Evolutionary conservation across 1,140 invertebrate genomes (phyloP).

Genomic region (Bactericera cockerelli): DNA sequence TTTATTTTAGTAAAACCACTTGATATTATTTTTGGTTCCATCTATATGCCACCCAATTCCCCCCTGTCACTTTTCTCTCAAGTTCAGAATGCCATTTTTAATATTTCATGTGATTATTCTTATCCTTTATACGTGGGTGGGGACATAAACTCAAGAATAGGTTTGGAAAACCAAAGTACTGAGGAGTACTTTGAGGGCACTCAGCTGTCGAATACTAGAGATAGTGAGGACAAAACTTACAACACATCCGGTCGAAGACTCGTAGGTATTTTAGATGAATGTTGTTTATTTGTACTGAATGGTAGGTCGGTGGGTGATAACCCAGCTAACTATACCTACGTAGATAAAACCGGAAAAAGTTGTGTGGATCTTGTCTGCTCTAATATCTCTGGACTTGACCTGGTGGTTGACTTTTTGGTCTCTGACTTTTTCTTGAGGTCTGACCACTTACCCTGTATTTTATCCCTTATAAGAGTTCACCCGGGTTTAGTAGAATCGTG

Average conservation of each 20-base stretch:
- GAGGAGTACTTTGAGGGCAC: not conserved
- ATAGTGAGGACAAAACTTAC: not conserved
- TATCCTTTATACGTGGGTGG: not conserved
- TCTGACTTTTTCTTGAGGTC: too few species aligned
- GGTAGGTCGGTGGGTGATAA: not conserved
- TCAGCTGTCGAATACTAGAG: not conserved
- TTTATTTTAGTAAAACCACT: not conserved
- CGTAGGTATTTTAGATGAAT: not conserved
- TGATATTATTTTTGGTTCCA: not conserved
- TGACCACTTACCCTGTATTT: not conserved
- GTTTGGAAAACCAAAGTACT: not conserved
- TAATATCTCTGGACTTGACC: not conserved
- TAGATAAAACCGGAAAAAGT: not conserved
- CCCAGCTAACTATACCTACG: not conserved
- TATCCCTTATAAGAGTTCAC: too few species aligned
- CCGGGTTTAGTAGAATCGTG: too few species aligned
- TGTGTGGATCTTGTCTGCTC: not conserved
- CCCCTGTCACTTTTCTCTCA: not conserved
- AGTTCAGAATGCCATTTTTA: not conserved
- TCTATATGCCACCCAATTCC: not conserved
- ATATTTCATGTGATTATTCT: not conserved
- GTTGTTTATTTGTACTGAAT: not conserved
- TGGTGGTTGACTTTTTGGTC: too few species aligned
- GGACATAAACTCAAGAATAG: not conserved
- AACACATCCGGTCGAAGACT: not conserved